These are phyloP conservation scores for Falco peregrinus DNA, from an alignment of 2,797 vertebrate genomes.

Conservation along the genomic window DNA sequence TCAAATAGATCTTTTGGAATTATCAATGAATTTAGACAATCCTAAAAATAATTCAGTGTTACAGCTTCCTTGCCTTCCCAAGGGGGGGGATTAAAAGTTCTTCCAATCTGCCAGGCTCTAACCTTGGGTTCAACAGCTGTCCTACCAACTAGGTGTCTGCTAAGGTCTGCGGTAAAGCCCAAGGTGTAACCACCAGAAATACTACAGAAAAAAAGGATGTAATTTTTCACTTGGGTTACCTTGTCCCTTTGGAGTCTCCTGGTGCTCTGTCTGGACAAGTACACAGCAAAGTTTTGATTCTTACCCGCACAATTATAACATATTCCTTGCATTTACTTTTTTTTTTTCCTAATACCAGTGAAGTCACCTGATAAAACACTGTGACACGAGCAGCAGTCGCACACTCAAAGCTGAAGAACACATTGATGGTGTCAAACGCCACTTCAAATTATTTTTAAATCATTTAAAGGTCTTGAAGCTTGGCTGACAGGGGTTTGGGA, in stretches of 20 bases:
- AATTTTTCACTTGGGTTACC: not conserved
- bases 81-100: not conserved
- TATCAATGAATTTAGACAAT: not conserved
- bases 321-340: not conserved
- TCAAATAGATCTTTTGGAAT: not conserved
- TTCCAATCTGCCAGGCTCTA: not conserved
- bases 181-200: too few species aligned
- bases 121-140: not conserved
- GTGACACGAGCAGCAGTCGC: rapidly evolving
- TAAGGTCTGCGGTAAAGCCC: too few species aligned
- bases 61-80: not conserved
- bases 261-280: too few species aligned
- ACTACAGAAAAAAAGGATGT: too few species aligned
- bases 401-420: not conserved
- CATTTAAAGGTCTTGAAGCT: not conserved
- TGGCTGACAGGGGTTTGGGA: not conserved
- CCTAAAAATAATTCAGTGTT: not conserved
- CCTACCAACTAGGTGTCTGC: too few species aligned
- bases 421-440: not conserved
- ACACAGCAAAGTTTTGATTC: not conserved
- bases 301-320: not conserved
- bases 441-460: not conserved
- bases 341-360: not conserved
- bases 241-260: not conserved
- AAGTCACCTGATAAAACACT: not conserved